phyloP scores from a whole-genome alignment of 2,888 invertebrate species.

The Lypha dubia region DNA sequence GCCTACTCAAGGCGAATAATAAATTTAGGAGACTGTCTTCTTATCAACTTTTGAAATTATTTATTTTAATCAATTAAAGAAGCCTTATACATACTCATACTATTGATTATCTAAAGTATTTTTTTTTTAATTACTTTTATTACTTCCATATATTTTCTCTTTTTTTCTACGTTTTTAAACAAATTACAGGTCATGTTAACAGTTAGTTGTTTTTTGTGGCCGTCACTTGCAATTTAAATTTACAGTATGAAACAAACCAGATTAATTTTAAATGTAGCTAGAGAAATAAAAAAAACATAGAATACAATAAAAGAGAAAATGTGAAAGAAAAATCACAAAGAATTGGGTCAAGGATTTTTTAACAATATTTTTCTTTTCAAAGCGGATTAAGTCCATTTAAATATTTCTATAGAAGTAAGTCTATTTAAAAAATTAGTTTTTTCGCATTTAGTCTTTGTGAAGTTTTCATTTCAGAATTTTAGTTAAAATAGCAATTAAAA shows the following conservation, averaged over 20 bases:
- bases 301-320: neutral
- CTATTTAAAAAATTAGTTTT: too few species aligned
- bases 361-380: neutral
- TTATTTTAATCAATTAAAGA: neutral
- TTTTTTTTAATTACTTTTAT: conserved; percentile 28
- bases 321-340: neutral
- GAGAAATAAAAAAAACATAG: conserved; percentile 1
- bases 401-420: neutral
- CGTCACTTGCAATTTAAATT: conserved; percentile 38
- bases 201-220: neutral
- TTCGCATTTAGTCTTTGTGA: too few species aligned
- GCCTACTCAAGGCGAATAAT: neutral
- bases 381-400: neutral
- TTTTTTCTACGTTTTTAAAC: neutral
- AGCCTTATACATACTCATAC: conserved; percentile 9
- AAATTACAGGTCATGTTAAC: conserved; percentile 38
- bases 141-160: conserved; percentile 23
- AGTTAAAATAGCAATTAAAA: too few species aligned
- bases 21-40: neutral
- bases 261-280: neutral
- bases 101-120: conserved; percentile 1
- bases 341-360: conserved; percentile 42
- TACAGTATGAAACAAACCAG: conserved; percentile 12
- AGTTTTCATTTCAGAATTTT: too few species aligned
- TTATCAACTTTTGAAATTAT: neutral